Evolutionary conservation across 2,888 invertebrate genomes (phyloP).

Genomic region (Euzetes globulus): DNA sequence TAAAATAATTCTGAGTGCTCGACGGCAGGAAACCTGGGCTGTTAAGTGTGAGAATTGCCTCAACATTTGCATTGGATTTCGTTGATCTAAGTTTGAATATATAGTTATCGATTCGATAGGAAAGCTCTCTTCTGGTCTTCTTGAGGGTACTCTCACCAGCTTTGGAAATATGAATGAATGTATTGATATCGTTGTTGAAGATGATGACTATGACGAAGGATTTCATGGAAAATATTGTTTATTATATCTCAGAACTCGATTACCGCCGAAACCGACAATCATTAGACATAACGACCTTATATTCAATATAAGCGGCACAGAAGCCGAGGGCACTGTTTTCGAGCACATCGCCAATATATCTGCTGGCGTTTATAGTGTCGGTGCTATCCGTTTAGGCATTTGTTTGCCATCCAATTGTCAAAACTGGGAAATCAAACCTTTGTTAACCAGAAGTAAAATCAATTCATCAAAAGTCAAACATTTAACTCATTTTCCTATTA

Average conservation of each 20-base stretch:
- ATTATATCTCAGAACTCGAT: slow-evolving; percentile 32
- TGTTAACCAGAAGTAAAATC: background rate
- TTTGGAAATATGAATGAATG: slow-evolving; percentile 34
- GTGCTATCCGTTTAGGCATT: background rate
- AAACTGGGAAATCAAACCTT: background rate
- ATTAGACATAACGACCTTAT: background rate
- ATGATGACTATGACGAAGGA: background rate
- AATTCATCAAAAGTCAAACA: background rate
- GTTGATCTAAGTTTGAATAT: background rate
- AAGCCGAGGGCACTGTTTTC: slow-evolving; percentile 7
- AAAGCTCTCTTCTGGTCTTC: slow-evolving; percentile 32
- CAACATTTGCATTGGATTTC: background rate
- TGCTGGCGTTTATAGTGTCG: background rate
- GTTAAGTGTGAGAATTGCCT: background rate
- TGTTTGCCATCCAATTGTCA: slow-evolving; percentile 4
- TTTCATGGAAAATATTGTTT: slow-evolving; percentile 37
- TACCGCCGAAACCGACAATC: slow-evolving; percentile 33
- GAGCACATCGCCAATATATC: background rate
- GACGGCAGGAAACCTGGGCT: background rate
- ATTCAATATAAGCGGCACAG: slow-evolving; percentile 3
- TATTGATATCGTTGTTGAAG: slow-evolving; percentile 11
- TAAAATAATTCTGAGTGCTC: background rate
- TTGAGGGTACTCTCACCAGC: slow-evolving; percentile 30
- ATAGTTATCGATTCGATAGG: slow-evolving; percentile 37
- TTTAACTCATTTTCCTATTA: background rate